phyloP scores from a whole-genome alignment of 2,113 vertebrate species.

The Rhinoptilus africanus region DNA sequence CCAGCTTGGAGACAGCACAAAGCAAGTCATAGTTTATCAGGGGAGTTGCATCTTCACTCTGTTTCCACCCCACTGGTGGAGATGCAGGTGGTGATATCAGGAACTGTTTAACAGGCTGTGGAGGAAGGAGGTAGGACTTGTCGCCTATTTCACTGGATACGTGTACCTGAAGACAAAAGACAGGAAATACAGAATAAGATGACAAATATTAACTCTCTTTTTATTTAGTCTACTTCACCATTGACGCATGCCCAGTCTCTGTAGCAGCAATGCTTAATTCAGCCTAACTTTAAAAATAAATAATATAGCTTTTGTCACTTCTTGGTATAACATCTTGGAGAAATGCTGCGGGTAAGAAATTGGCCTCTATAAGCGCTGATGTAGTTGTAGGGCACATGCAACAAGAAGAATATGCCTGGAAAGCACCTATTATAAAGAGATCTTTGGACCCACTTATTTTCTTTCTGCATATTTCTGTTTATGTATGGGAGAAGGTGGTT shows the following conservation, averaged over 20 bases:
- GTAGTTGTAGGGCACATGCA: background rate
- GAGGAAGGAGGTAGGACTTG: conserved; percentile 91
- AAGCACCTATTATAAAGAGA: background rate
- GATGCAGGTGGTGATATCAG: conserved; percentile 95
- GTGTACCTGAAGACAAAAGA: conserved; percentile 78
- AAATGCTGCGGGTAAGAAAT: background rate
- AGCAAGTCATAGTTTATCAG: conserved; percentile 95
- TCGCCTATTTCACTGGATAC: conserved; percentile 83
- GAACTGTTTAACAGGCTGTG: conserved; percentile 92
- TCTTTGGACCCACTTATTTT: background rate
- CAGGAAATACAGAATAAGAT: background rate
- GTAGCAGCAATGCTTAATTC: background rate
- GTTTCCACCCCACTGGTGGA: conserved; percentile 94
- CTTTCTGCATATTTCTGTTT: background rate
- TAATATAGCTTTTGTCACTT: background rate
- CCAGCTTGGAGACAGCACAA: conserved; percentile 94
- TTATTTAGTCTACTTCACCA: background rate
- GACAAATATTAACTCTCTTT: background rate
- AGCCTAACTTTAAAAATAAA: background rate
- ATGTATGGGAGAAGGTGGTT: background rate
- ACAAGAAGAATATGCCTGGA: too few relatives aligned
- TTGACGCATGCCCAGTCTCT: background rate
- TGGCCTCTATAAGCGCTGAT: background rate
- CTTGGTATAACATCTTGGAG: background rate
- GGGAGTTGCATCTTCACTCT: conserved; percentile 90